Evolutionary conservation across 2,797 vertebrate genomes (phyloP).

Genomic region (Jordanella pulchra): DNA sequence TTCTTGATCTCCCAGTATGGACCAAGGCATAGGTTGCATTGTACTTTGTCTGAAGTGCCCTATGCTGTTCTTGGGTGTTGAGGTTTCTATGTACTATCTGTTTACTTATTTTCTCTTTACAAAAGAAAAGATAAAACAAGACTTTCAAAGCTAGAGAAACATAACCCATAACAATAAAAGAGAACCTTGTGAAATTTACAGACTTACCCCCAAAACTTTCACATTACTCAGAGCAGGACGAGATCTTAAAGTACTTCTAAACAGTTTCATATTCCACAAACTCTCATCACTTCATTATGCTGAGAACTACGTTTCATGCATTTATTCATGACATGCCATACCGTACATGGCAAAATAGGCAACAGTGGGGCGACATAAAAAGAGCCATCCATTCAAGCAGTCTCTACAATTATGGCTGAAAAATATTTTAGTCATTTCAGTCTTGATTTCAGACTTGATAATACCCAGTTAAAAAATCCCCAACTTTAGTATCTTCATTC

Average conservation of each 20-base stretch:
- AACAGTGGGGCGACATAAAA: not conserved
- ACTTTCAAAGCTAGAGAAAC: too few species aligned
- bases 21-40: too few species aligned
- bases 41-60: too few species aligned
- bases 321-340: not conserved
- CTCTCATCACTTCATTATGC: not conserved
- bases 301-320: not conserved
- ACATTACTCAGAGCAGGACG: not conserved
- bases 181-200: not conserved
- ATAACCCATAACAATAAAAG: not conserved
- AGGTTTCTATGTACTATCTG: too few species aligned
- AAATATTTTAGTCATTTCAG: conserved; percentile 24
- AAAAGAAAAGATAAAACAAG: too few species aligned
- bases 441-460: conserved; percentile 9
- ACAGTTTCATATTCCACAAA: not conserved
- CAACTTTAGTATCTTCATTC: not conserved
- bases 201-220: too few species aligned
- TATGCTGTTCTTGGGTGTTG: too few species aligned
- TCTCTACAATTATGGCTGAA: conserved; percentile 9
- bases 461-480: conserved; percentile 9
- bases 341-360: not conserved
- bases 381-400: not conserved
- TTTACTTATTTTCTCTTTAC: too few species aligned
- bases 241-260: too few species aligned
- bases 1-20: too few species aligned